A percentile compares a stretch with the other conserved stretches of the same genome.
phyloP scores from a whole-genome alignment of 2,888 invertebrate genomes.

The Pyrrhosoma nymphula region DNA sequence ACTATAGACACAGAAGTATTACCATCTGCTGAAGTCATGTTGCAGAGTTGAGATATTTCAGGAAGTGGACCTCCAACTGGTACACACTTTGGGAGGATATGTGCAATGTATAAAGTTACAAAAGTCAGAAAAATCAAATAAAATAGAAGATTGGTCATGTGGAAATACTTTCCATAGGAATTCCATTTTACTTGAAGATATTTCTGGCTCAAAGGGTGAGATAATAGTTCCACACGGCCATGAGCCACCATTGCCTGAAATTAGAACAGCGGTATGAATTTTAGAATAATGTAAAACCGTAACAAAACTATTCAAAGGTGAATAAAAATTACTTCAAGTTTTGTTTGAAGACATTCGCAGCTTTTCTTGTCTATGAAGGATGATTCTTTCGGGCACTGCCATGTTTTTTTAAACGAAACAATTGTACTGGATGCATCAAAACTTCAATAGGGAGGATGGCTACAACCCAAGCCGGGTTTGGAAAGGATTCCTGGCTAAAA shows the following conservation, averaged over 20 bases:
- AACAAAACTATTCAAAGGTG: no score
- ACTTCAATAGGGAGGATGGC: no score
- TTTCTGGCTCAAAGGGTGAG: slow-evolving; percentile 92
- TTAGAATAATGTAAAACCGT: no score
- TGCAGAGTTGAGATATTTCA: neutral
- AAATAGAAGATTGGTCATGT: slow-evolving; percentile 88
- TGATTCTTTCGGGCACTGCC: no score
- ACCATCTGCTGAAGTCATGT: neutral
- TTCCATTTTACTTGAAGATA: slow-evolving; percentile 96
- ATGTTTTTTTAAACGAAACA: no score
- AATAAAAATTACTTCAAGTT: no score
- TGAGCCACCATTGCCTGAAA: slow-evolving; percentile 92
- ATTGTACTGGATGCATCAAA: no score
- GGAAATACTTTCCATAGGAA: slow-evolving; percentile 93
- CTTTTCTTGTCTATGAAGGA: no score
- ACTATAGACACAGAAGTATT: neutral
- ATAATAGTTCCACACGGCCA: slow-evolving; percentile 89
- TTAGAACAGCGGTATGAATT: slow-evolving; percentile 39
- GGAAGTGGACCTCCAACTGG: neutral
- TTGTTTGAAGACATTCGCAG: no score
- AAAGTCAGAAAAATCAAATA: slow-evolving; percentile 89
- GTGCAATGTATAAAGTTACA: slow-evolving; percentile 87
- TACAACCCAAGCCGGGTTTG: no score
- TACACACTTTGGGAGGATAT: slow-evolving; percentile 80
- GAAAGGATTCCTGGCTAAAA: no score